Base-by-base conservation (phyloP, 2,797 vertebrate genomes). In the Epinephelus malabaricus region DNA sequence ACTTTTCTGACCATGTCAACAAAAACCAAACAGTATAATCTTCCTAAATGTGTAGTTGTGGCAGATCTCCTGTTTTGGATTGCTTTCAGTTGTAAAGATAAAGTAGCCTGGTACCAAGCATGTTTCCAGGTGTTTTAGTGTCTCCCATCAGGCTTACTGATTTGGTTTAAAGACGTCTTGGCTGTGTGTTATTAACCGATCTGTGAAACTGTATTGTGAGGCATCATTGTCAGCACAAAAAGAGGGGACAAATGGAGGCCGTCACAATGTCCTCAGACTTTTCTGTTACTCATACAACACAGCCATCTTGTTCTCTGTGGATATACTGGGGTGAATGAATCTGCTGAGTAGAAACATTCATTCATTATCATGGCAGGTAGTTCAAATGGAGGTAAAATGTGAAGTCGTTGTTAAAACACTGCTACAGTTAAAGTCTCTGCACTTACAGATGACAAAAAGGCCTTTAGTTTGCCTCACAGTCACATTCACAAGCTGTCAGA, bases 241-340 rank as follows among this genome's bases (percentile, higher is more conserved):
- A 15, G 5, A 2, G 6, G 34, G 23, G 46, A 59, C 46, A 61
- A 82, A 69, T 15, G 25, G 18, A 75, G 34, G 43, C 27, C 1
- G 25, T 54, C n/a, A 47, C 49, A 13, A 19, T 66, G 45, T 73
- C 38, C 45, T 59, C 59, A 81, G 70, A 69, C 43, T n/a, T 38
- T 27, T 11, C 60, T 63, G 43, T 71, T 67, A 60, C 60, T 69
- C 66, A 71, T 27, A 13, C 25, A 53, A 49, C 23, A 38, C 64
- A 73, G 43, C n/a, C 61, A 49, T 60, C 45, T 54, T 70, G 25
- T 49, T 66, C n/a, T 59, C 18, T 54, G 45, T 63, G 70, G 72
- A 62, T 62, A 34, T 45, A 5, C 53, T 17, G 30, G 67, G 2
- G 17, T 38, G 19, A 64, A 73, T 64, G 4, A 34, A 21, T 73